Conservation (phyloP, 2,888 invertebrate species). For the Tupiocoris notatus region DNA sequence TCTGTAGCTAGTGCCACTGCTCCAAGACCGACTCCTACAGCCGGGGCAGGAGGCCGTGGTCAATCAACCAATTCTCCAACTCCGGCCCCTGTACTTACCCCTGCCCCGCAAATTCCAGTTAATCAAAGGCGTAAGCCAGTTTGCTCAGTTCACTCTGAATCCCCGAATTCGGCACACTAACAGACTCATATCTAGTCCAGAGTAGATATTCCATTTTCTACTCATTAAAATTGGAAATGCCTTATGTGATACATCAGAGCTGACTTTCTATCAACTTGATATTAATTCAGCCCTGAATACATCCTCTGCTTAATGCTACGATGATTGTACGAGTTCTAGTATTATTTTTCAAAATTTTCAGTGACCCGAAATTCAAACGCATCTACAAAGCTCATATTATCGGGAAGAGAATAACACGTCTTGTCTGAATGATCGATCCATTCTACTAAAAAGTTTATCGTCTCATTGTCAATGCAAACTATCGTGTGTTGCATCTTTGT, state of each 20-base stretch:
- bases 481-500: too few species aligned
- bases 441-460: too few species aligned
- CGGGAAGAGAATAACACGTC: background rate
- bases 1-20: background rate
- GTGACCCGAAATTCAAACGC: too few species aligned
- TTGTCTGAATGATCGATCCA: too few species aligned
- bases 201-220: conserved; percentile 40
- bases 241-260: conserved; percentile 42
- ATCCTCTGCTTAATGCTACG: conserved; percentile 37
- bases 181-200: conserved; percentile 41
- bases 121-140: conserved; percentile 37
- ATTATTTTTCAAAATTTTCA: conserved; percentile 27
- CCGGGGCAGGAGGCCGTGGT: conserved; percentile 13
- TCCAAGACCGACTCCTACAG: conserved; percentile 19
- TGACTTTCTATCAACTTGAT: too few species aligned
- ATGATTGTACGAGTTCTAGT: conserved; percentile 14
- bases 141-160: conserved; percentile 38
- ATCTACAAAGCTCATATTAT: background rate
- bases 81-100: conserved; percentile 31
- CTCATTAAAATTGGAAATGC: conserved; percentile 37
- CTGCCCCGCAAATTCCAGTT: conserved; percentile 38
- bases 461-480: too few species aligned
- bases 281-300: too few species aligned
- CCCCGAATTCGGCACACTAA: conserved; percentile 40
- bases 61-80: conserved; percentile 22